Evolutionary conservation across 2,888 invertebrate genomes (phyloP), one percentile per base, ranked within the genome.

Genomic region (Drosophila neonasuta): DNA sequence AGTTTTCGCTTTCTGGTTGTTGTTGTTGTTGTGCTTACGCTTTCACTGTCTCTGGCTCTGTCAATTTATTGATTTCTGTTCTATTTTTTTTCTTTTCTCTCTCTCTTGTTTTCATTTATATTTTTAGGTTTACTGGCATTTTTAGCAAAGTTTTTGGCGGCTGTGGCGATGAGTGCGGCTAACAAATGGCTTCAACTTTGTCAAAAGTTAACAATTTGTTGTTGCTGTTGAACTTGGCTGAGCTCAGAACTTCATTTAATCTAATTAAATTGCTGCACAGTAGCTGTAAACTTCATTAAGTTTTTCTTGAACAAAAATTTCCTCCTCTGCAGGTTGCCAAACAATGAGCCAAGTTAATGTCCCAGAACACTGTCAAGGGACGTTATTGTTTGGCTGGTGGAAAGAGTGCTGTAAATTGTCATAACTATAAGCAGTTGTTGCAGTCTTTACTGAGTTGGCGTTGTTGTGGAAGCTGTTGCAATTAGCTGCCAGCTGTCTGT

Each of bases 61-160:
- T 64, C 66, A 70, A 63, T 63, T 74, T 80, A 82, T 85, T 79
- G 82, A 85, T 85, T 82, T 80, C 67, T 71, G 51, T 29, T 45
- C 24, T 24, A 1, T 24, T 24, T 59, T 34, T 36, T 54, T 70
- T 70, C 15, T 15, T 57, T 10, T 17, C 39, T 30, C 30, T 44
- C 11, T 17, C 34, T 39, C 30, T 44, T 59, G 48, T 42, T 58
- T 66, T 42, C 32, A 41, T 45, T 46, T 61, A 42, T 51, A 45
- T 44, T 49, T 61, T 24, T 52, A 34, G 41, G 15, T 49, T 32
- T 63, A 30, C 29, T 56, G 44, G 54, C 34, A 51, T 73, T 68
- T 68, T 59, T 49, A 48, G 34, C 49, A 59, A 64, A 71, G 46
- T 46, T 62, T 63, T 54, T 52, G 54, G 34, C 57, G 56, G 44